Percentiles rank a stretch among this genome's conserved stretches.
Conservation (phyloP, 2,113 vertebrate genomes). For the Oceanites oceanicus region DNA sequence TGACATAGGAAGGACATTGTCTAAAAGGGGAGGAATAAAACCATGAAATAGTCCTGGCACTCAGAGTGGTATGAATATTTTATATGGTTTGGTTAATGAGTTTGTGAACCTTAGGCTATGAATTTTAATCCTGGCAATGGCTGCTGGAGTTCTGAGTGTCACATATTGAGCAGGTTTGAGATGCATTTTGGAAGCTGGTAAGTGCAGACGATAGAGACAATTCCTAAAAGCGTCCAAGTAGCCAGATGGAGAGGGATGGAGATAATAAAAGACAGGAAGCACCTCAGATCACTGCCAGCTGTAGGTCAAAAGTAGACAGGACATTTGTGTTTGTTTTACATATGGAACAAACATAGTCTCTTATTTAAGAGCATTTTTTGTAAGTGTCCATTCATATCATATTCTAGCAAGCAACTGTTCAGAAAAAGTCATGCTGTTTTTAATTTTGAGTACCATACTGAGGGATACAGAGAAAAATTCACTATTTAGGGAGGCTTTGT, state of each 20-base stretch:
- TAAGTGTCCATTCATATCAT: neutral
- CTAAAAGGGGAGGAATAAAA: neutral
- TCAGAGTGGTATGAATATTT: neutral
- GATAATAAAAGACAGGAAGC: neutral
- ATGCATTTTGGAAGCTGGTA: neutral
- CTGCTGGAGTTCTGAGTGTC: neutral
- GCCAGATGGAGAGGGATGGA: conserved; percentile 20
- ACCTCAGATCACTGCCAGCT: neutral
- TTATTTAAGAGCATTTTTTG: neutral
- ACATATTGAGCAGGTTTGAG: neutral
- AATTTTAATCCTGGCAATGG: conserved; percentile 11
- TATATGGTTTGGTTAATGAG: conserved; percentile 16
- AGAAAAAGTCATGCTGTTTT: neutral
- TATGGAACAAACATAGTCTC: neutral
- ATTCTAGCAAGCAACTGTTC: neutral
- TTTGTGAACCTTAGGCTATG: conserved; percentile 28
- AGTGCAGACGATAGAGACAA: neutral
- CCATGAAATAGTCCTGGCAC: neutral
- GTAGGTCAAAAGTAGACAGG: neutral
- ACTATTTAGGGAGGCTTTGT: neutral
- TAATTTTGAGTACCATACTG: neutral
- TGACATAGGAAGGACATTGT: conserved; percentile 15
- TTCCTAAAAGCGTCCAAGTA: neutral
- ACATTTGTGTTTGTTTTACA: neutral
- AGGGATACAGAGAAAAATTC: neutral